Conservation (phyloP, 2,113 vertebrate species). For the Phoxinus phoxinus region DNA sequence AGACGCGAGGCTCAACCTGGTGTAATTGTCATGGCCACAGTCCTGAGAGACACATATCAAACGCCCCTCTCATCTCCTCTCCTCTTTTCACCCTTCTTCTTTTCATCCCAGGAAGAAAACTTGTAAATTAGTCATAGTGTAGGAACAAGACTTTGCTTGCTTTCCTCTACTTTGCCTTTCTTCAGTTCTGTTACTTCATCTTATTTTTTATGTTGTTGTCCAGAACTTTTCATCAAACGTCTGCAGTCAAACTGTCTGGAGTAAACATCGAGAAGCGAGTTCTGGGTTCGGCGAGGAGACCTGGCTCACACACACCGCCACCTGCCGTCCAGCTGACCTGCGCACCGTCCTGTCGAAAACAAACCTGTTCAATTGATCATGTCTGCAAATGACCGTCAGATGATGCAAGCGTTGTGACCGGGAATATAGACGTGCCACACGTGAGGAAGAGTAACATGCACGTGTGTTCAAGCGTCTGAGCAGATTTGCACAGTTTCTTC, state of each 20-base stretch:
- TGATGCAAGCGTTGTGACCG: not conserved
- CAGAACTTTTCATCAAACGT: constrained; percentile 82
- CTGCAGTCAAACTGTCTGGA: constrained; percentile 55
- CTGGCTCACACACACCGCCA: not conserved
- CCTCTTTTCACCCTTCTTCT: constrained; percentile 56
- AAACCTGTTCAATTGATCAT: not conserved
- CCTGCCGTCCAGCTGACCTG: not conserved
- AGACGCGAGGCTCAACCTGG: constrained; percentile 95
- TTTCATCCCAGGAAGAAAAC: constrained; percentile 78
- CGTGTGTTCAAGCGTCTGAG: too few species aligned
- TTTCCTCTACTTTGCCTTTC: constrained; percentile 9
- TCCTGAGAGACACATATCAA: constrained; percentile 94
- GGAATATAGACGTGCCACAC: not conserved
- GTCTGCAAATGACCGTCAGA: not conserved
- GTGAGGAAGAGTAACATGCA: too few species aligned
- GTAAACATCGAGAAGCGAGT: constrained; percentile 61
- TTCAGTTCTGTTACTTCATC: constrained; percentile 65
- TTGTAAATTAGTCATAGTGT: constrained; percentile 90
- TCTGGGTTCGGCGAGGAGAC: not conserved
- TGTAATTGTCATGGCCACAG: constrained; percentile 98
- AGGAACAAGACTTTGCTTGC: constrained; percentile 75
- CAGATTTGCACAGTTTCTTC: not conserved
- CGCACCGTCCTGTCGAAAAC: not conserved
- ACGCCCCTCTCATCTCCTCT: constrained; percentile 86
- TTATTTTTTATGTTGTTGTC: constrained; percentile 72